These are phyloP conservation scores for Cercopithecus neglectus DNA, from an alignment of 2,797 vertebrate species.

Conservation along the genomic window DNA sequence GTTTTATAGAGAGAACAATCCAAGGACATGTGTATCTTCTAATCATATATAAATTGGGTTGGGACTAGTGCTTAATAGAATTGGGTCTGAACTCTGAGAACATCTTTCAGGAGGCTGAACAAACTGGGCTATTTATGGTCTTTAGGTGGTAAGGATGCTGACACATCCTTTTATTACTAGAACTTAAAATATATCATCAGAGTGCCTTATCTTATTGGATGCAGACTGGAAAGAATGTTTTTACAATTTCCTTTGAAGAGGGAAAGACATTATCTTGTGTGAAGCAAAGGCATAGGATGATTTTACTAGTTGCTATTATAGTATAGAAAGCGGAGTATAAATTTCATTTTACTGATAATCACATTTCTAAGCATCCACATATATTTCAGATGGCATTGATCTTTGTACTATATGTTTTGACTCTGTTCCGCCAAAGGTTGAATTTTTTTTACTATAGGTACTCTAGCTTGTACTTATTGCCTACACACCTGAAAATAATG, in stretches of 20 bases:
- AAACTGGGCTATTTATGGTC: slow-evolving; percentile 73
- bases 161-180: slow-evolving; percentile 66
- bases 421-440: background rate
- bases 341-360: slow-evolving; percentile 47
- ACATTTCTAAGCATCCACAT: slow-evolving; percentile 44
- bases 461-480: background rate
- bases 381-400: background rate
- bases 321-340: background rate
- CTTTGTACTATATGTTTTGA: slow-evolving; percentile 33
- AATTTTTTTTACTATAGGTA: background rate
- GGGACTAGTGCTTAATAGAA: slow-evolving; percentile 64
- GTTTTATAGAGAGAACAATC: slow-evolving; percentile 44
- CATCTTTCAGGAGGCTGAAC: slow-evolving; percentile 59
- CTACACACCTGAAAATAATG: background rate
- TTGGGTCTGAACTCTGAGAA: slow-evolving; percentile 63
- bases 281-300: slow-evolving; percentile 18
- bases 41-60: slow-evolving; percentile 59
- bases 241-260: slow-evolving; percentile 7
- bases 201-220: slow-evolving; percentile 35
- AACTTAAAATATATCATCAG: slow-evolving; percentile 71
- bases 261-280: slow-evolving; percentile 42
- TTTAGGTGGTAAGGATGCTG: slow-evolving; percentile 65
- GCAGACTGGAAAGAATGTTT: slow-evolving; percentile 56
- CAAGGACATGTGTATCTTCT: slow-evolving; percentile 18
- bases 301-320: background rate